phyloP scores from a whole-genome alignment of 2,797 vertebrate genomes.

The Tiaroga cobitis region DNA sequence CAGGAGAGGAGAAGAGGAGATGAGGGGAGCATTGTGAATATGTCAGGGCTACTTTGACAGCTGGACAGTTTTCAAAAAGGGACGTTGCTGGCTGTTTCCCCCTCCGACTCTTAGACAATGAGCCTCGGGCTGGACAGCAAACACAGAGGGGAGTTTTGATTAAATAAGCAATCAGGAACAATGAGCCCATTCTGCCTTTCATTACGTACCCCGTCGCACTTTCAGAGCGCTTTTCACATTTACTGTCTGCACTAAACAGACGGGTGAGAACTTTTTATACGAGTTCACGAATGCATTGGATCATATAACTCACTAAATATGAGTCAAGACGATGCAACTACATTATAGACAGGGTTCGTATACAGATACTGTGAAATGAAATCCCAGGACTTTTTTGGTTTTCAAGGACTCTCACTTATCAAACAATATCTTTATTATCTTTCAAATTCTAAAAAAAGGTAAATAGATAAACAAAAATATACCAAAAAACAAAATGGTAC shows the following conservation, averaged over 20 bases:
- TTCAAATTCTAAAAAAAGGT: too few species aligned
- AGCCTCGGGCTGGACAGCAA: conserved; percentile 65
- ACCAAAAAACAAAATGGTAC: too few species aligned
- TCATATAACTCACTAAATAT: not conserved
- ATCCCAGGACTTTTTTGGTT: too few species aligned
- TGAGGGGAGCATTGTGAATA: conserved; percentile 76
- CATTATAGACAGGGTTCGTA: not conserved
- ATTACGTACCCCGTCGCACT: conserved; percentile 70
- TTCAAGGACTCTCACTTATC: too few species aligned
- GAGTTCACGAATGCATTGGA: not conserved
- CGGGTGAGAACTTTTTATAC: conserved; percentile 10
- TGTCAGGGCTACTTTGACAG: conserved; percentile 84
- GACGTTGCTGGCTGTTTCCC: conserved; percentile 78
- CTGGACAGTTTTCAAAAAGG: conserved; percentile 84
- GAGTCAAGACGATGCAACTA: not conserved
- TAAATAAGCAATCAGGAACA: conserved; percentile 82
- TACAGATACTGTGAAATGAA: too few species aligned
- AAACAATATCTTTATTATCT: too few species aligned
- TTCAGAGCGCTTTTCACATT: conserved; percentile 50
- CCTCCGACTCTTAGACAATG: conserved; percentile 76
- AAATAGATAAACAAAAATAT: too few species aligned
- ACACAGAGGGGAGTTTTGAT: conserved; percentile 74
- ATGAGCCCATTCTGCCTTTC: conserved; percentile 78
- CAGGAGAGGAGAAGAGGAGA: conserved; percentile 50
- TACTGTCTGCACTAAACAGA: conserved; percentile 29